Percentiles rank a stretch among this genome's conserved stretches.
Conservation (phyloP, 2,888 invertebrate species). For the Unio pictorum region DNA sequence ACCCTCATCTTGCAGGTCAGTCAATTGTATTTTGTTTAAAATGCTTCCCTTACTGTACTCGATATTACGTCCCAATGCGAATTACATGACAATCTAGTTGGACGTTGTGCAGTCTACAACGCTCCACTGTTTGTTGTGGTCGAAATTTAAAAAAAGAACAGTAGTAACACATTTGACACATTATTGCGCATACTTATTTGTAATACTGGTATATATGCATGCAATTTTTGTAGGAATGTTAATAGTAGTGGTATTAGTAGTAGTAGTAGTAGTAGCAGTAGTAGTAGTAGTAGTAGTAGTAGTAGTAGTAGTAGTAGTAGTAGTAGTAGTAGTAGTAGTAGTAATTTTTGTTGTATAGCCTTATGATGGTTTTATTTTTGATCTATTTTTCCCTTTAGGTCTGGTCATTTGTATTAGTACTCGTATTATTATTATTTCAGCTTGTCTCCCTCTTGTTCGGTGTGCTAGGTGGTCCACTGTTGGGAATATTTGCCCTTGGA, state of each 20-base stretch:
- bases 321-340: no score
- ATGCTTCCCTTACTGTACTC: no score
- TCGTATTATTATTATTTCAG: slow-evolving; percentile 75
- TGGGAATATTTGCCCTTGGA: slow-evolving; percentile 66
- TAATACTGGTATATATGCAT: not conserved
- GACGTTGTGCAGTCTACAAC: no score
- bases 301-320: no score
- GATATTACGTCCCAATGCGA: no score
- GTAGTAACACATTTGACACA: no score
- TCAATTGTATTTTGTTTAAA: no score
- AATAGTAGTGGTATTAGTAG: no score
- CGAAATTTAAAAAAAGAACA: not conserved
- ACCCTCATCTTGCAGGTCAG: slow-evolving; percentile 35
- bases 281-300: no score
- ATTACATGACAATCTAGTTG: no score
- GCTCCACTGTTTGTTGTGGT: not conserved
- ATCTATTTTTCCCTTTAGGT: not conserved
- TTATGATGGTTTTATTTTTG: not conserved
- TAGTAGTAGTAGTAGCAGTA: no score
- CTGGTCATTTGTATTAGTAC: slow-evolving; percentile 75
- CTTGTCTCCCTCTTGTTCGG: slow-evolving; percentile 66
- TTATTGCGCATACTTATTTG: slow-evolving; percentile 10
- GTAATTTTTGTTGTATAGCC: no score
- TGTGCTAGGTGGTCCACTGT: slow-evolving; percentile 64
- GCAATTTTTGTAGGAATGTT: not conserved